Base-by-base conservation (phyloP, 2,797 vertebrate genomes). In the Dromococcyx pavoninus region DNA sequence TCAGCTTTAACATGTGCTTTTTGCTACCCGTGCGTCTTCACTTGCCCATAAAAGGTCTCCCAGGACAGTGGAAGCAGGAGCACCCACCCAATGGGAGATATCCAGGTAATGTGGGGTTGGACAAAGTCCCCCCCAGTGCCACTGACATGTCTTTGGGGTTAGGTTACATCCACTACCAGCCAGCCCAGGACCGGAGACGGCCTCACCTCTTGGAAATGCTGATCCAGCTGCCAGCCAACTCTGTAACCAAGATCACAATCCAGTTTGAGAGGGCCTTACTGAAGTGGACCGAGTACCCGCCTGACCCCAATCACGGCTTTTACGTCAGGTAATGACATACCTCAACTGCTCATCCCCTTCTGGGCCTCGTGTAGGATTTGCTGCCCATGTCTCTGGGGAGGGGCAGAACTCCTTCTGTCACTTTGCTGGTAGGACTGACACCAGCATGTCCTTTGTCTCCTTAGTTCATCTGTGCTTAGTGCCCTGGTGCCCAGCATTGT, bases 131-230 rank as follows among this genome's bases (percentile, higher is more conserved):
- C 50, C 2, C 18, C 5, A n/a, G 25, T 88, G 67, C 79, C 86
- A 48, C 33, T 70, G 69, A 92, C 1, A 1, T 94, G 24, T 95
- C 75, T 92, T 67, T 95, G 88, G 44, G 19, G 2, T 65, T 88
- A 99, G 99, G 99, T 97, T 99, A 99, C 92, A 99, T 99, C 97
- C 98, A 99, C 97, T 99, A 99, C 95, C 98, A 99, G 97, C 99
- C 99, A 2, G 99, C 99, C 33, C 99, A 99, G 97, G 99, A 99
- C 97, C 98, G 99, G 13, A 95, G 97, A 82, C 98, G 98, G 89
- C 99, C 99, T 64, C 99, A 99, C 96, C 98, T 99, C 24, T 97
- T 99, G 88, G 99, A 99, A 98, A 99, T 99, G 99, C 97, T 99
- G 86, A 96, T 99, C 86, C 99, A 99, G 98, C 98, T 99, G 94